Evolutionary conservation across 2,113 vertebrate species (phyloP).

Genomic region (Tympanuchus pallidicinctus): DNA sequence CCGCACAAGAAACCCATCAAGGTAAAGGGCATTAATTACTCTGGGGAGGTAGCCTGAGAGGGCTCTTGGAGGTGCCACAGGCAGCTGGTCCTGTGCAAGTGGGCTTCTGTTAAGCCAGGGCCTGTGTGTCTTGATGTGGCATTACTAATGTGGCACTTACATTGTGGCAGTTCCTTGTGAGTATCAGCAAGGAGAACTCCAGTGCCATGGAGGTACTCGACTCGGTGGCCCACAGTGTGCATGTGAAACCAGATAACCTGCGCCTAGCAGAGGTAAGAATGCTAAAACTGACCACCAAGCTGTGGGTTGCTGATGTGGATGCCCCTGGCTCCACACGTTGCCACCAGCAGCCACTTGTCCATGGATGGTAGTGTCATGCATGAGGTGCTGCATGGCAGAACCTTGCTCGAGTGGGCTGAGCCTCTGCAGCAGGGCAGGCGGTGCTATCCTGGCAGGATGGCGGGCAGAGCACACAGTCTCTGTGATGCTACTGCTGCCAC

Average conservation of each 20-base stretch:
- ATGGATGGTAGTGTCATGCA: neutral
- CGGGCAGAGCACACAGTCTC: neutral
- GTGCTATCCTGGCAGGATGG: neutral
- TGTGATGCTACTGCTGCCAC: neutral
- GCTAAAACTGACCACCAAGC: neutral
- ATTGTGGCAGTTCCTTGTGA: constrained; percentile 89
- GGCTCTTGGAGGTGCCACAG: neutral
- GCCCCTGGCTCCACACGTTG: neutral
- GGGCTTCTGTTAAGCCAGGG: neutral
- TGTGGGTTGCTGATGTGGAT: fast-evolving
- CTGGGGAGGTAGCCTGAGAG: neutral
- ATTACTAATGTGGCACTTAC: neutral
- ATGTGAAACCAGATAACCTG: constrained; percentile 91
- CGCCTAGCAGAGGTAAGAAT: constrained; percentile 88
- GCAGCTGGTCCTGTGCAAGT: neutral
- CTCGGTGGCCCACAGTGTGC: constrained; percentile 88
- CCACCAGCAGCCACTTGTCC: neutral
- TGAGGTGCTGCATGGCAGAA: neutral
- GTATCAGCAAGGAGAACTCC: constrained; percentile 96
- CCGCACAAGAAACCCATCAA: constrained; percentile 96
- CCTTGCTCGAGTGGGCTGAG: neutral
- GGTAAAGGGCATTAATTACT: constrained; percentile 75
- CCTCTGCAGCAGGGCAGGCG: neutral
- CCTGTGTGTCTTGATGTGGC: fast-evolving
- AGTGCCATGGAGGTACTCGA: constrained; percentile 93